These are phyloP conservation scores for Aquatica leii DNA, from an alignment of 2,888 invertebrate species.

Conservation along the genomic window DNA sequence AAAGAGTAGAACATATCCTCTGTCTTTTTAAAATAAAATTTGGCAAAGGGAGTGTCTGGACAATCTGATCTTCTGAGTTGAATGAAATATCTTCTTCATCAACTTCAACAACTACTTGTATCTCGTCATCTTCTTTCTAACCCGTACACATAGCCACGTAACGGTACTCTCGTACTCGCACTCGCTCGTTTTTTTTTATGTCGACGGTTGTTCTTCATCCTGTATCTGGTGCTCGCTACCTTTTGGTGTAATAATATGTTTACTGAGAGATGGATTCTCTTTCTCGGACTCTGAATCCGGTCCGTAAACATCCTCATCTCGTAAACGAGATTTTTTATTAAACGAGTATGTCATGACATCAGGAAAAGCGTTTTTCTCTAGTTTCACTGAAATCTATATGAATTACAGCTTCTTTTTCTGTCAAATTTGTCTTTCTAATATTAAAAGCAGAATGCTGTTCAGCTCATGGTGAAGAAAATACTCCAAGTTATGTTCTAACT, in stretches of 20 bases:
- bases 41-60: conserved; percentile 12
- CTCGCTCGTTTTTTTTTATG: not conserved
- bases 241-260: not conserved
- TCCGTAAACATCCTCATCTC: conserved; percentile 1
- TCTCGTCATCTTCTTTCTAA: conserved; percentile 3
- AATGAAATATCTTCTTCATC: not conserved
- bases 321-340: not conserved
- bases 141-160: conserved; percentile 2
- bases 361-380: not conserved
- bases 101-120: not conserved
- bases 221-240: not conserved
- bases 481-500: not conserved
- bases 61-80: too few species aligned
- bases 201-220: not conserved
- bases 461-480: too few species aligned
- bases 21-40: conserved; percentile 22
- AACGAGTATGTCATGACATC: conserved; percentile 1
- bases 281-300: not conserved
- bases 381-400: conserved; percentile 42
- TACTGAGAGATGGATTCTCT: not conserved
- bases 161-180: not conserved
- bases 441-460: conserved; percentile 9
- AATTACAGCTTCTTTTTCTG: conserved; percentile 33
- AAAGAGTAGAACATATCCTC: conserved; percentile 23
- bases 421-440: conserved; percentile 24